These are phyloP conservation scores for Hemicrepidius hirtus DNA, from an alignment of 2,888 invertebrate species.

Conservation along the genomic window DNA sequence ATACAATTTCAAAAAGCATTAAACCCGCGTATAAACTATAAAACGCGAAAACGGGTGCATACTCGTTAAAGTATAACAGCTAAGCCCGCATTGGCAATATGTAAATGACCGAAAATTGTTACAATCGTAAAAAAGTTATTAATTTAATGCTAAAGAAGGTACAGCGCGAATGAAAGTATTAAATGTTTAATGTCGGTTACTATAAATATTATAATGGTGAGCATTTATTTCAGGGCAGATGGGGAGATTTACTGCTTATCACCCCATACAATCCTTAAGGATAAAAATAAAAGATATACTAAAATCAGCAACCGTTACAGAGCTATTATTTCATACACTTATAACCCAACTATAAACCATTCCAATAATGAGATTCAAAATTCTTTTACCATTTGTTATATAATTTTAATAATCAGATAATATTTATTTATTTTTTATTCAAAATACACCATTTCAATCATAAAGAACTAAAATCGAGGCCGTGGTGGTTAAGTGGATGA, in stretches of 20 bases:
- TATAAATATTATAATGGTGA: slow-evolving; percentile 57
- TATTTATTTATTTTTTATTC: too few species aligned
- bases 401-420: too few species aligned
- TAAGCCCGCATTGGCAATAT: slow-evolving; percentile 66
- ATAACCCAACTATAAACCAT: too few species aligned
- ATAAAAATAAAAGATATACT: slow-evolving; percentile 53
- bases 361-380: too few species aligned
- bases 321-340: slow-evolving; percentile 27
- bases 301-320: slow-evolving; percentile 48
- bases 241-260: slow-evolving; percentile 64
- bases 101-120: slow-evolving; percentile 67
- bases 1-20: slow-evolving; percentile 66
- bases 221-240: slow-evolving; percentile 52
- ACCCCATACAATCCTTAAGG: slow-evolving; percentile 60
- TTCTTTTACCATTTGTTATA: too few species aligned
- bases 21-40: slow-evolving; percentile 65
- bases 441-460: too few species aligned
- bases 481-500: too few species aligned
- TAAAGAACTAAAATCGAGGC: too few species aligned
- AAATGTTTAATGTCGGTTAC: slow-evolving; percentile 58
- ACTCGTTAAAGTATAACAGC: slow-evolving; percentile 66
- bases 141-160: slow-evolving; percentile 60
- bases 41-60: slow-evolving; percentile 65
- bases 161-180: slow-evolving; percentile 52
- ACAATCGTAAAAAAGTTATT: slow-evolving; percentile 68